Evolutionary conservation across 2,888 invertebrate species (phyloP).

Genomic region (Molorchus minor): DNA sequence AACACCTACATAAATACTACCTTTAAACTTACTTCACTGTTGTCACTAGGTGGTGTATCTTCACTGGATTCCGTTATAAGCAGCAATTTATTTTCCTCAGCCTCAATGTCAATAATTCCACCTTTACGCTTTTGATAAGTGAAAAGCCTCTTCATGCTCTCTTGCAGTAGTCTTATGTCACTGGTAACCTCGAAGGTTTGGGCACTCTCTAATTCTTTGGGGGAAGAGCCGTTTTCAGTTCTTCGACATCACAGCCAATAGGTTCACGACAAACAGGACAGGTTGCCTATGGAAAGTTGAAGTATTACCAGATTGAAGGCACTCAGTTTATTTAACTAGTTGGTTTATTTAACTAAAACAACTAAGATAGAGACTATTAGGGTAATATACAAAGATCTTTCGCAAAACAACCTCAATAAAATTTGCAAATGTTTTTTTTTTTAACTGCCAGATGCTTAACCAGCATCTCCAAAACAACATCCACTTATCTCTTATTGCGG

Average conservation of each 20-base stretch:
- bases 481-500: too few species aligned
- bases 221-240: conserved; percentile 75
- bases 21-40: conserved; percentile 48
- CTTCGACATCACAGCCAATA: conserved; percentile 74
- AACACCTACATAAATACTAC: conserved; percentile 11
- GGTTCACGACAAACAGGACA: conserved; percentile 87
- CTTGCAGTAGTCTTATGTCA: conserved; percentile 69
- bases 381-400: too few species aligned
- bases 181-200: conserved; percentile 77
- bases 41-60: conserved; percentile 39
- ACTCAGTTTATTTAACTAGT: too few species aligned
- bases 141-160: conserved; percentile 77
- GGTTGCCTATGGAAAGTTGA: conserved; percentile 67
- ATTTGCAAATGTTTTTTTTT: too few species aligned
- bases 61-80: conserved; percentile 63
- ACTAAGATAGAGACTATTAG: too few species aligned
- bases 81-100: conserved; percentile 72
- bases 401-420: too few species aligned
- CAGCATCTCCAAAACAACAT: too few species aligned
- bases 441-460: too few species aligned
- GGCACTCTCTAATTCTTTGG: conserved; percentile 74
- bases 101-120: conserved; percentile 85
- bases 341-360: too few species aligned
- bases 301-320: not conserved
- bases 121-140: conserved; percentile 81